phyloP scores from a whole-genome alignment of 2,797 vertebrate species.

The Rhynchonycteris naso region DNA sequence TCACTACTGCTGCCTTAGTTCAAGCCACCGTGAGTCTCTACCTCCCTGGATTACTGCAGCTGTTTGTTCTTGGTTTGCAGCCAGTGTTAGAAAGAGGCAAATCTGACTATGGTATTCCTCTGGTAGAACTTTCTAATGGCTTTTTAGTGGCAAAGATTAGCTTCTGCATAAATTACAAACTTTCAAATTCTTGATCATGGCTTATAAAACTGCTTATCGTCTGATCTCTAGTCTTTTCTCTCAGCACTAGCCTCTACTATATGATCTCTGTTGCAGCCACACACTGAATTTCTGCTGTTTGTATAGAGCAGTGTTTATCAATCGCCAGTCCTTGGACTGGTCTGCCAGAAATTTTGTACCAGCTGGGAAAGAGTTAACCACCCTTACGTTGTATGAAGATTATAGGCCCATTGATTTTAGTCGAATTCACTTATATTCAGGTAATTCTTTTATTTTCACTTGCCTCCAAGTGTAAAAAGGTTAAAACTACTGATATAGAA shows the following conservation, averaged over 20 bases:
- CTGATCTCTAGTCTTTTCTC: not conserved
- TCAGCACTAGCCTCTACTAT: not conserved
- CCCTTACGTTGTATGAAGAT: no score
- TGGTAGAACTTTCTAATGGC: not conserved
- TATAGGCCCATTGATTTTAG: no score
- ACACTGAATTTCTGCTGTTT: not conserved
- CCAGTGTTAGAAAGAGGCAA: not conserved
- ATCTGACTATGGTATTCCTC: not conserved
- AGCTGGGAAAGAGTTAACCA: no score
- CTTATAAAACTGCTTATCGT: not conserved
- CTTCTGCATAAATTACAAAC: constrained; percentile 9
- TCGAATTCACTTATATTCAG: no score
- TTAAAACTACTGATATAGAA: not conserved
- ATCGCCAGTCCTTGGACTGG: no score
- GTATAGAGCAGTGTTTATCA: not conserved
- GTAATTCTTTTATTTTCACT: no score
- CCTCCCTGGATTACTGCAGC: not conserved
- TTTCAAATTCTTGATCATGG: constrained; percentile 11
- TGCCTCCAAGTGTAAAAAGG: no score
- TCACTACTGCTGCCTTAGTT: not conserved
- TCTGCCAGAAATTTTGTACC: no score
- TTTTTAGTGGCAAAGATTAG: not conserved
- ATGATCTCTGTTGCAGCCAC: not conserved
- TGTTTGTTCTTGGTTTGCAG: constrained; percentile 17
- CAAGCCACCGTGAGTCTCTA: not conserved